Base-by-base conservation (phyloP, 2,113 vertebrate genomes). In the Chlorocebus sabaeus region DNA sequence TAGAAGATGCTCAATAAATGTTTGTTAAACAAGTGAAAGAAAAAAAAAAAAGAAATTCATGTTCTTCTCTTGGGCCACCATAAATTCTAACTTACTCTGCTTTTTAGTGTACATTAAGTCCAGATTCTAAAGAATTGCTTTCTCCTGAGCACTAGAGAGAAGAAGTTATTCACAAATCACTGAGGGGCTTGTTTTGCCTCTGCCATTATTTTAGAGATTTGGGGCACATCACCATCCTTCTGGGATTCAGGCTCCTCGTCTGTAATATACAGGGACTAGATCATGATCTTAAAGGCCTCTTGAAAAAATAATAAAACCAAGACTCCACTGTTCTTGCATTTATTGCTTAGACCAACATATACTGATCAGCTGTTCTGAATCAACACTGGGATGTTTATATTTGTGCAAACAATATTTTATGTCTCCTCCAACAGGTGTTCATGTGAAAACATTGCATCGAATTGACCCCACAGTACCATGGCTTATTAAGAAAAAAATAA, bases 391-490 rank as follows among this genome's bases (percentile, higher is more conserved):
- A 38, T 81, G 22, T 79, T 94, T 67, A 32, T 80, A 91, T 48
- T 30, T 3, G 2, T 96, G 76, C 57, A 92, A 89, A 64, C 5
- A 52, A 55, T 81, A 27, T 45, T 88, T 97, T 78, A 20, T 0
- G 6, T 96, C 43, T 75, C n/a, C 73, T 64, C 73, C 97, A 97
- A 48, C 17, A 93, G 43, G 17, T 30, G 0, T 95, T 96, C 45
- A 57, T 6, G 48, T 52, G 82, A 95, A 98, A 98, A 94, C 1
- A 22, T 61, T 96, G 82, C 50, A 79, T 93, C 48, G 83, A 81
- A 87, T 95, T 96, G 48, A 86, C 13, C 25, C 12, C 13, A 89
- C 23, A 30, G 17, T 72, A 30, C 16, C 52, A 3, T 40, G 10
- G 8, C 45, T 94, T 16, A 45, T 92, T 84, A 98, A 93, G 92